Conservation (phyloP, 1,140 invertebrate species). For the Asobara japonica region DNA sequence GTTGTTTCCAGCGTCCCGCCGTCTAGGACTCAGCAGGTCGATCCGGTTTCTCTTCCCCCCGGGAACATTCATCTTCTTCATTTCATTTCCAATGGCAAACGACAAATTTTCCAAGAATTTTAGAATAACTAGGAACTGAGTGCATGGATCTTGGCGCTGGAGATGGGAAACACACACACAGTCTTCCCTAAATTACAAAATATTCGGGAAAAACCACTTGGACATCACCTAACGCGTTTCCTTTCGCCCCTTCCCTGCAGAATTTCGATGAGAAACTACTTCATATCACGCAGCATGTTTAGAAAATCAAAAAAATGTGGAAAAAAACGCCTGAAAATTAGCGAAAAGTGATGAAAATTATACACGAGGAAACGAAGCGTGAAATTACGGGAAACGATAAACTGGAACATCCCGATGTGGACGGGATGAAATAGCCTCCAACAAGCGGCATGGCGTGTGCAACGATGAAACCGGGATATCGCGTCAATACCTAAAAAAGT, state of each 20-base stretch:
- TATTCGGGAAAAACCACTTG: neutral
- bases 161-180: too few relatives aligned
- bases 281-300: too few relatives aligned
- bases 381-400: constrained; percentile 15
- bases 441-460: constrained; percentile 6
- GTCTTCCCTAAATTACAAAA: too few relatives aligned
- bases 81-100: neutral
- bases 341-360: neutral
- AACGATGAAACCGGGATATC: neutral
- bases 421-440: neutral
- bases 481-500: constrained; percentile 49
- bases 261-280: constrained; percentile 3
- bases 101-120: neutral
- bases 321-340: neutral
- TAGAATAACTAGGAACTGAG: neutral
- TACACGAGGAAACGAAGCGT: neutral
- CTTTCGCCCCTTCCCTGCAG: constrained; percentile 34
- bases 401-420: constrained; percentile 10
- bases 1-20: constrained; percentile 43
- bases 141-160: neutral
- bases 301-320: neutral
- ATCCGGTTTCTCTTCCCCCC: constrained; percentile 31
- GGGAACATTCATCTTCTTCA: neutral
- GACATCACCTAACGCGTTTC: too few relatives aligned
- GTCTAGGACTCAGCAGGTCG: constrained; percentile 40